Evolutionary conservation across 1,140 invertebrate species (phyloP).

Genomic region (Eciton burchellii): DNA sequence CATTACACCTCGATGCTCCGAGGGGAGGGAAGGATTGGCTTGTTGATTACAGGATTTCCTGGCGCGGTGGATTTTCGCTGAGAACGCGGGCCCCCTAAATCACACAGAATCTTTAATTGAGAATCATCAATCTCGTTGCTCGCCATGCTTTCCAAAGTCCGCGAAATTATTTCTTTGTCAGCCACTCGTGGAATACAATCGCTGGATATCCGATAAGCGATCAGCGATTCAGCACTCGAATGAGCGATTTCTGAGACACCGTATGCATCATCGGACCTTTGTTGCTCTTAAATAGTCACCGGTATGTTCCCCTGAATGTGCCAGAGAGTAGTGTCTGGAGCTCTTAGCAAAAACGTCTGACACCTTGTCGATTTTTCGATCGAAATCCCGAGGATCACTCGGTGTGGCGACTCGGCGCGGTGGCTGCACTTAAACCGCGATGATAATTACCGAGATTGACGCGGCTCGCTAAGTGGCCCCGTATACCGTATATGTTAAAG

Average conservation of each 20-base stretch:
- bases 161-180: too few relatives aligned
- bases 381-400: conserved; percentile 6
- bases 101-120: background rate
- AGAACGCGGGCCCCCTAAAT: background rate
- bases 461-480: conserved; percentile 36
- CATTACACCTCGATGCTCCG: background rate
- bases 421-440: conserved; percentile 40
- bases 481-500: conserved; percentile 35
- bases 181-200: too few relatives aligned
- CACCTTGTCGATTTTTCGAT: conserved; percentile 31
- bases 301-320: background rate
- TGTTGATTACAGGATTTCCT: background rate
- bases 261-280: background rate
- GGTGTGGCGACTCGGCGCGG: background rate
- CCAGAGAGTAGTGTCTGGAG: background rate
- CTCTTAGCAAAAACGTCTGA: background rate
- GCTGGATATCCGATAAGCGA: too few relatives aligned
- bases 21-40: background rate
- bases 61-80: background rate
- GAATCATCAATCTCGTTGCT: background rate
- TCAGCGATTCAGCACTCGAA: too few relatives aligned
- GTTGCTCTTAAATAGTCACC: background rate
- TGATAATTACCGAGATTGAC: conserved; percentile 62
- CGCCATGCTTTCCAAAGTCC: background rate
- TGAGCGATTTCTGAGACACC: background rate